Evolutionary conservation across 2,888 invertebrate species (phyloP), one percentile per base, ranked within the genome.

Genomic region (Watsonalla cultraria): DNA sequence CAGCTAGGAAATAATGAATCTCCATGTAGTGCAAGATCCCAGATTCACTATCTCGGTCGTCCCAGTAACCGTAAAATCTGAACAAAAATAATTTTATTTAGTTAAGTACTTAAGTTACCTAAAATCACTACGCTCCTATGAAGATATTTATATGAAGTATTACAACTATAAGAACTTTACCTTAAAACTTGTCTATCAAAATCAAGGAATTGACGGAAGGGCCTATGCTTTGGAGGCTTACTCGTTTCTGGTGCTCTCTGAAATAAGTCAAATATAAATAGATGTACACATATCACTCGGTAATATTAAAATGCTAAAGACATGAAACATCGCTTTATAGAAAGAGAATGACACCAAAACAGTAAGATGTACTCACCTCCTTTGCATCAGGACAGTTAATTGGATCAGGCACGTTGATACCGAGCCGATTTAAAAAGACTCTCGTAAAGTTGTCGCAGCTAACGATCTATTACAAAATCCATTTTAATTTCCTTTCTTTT

Each of bases 1-100:
- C 97, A 0, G 96, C 94, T 49, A 98, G 88, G 83, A 95, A 97
- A 76, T 96, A 98, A 72, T 95, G 94, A 11, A 98, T 89, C 72
- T 96, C 95, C 56, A 98, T 83, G 66, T 94, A 91, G 62, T 97
- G 95, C 33, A 96, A 82, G 55, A 94, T 93, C 0, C 98, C 98
- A 72, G 94, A 94, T 73, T 94, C 93, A 0, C 93, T 93, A 9
- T 93, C 92, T 0, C 94, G 92, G 75, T 98, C 97, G 74, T 98
- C 97, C 98, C 98, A 98, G 76, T 95, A 97, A 13, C 95, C 97
- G 70, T 93, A 93, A 80, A 98, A 98, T 65, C 96, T 93, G 49
- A 48, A 34, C 13, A 39, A 47, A 14, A 15, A 51, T 11, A 47
- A 47, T 45, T 0, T 93, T 47, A n/a, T n/a, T n/a, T n/a, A n/a